Conservation (phyloP, 2,888 invertebrate species). For the Malacosoma neustria region DNA sequence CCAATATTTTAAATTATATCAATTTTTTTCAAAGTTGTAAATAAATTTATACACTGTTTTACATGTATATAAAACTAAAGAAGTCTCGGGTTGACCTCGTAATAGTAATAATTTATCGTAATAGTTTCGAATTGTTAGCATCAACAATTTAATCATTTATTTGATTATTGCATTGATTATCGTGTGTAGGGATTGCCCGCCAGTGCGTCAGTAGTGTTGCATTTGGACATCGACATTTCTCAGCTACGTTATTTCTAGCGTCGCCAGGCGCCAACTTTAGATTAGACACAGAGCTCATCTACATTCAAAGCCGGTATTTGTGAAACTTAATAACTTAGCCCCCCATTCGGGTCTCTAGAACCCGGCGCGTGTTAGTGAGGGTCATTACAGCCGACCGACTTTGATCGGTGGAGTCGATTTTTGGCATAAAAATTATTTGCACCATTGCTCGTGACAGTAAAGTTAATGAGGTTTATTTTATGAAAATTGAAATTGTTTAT, state of each 20-base stretch:
- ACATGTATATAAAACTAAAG: too few species aligned
- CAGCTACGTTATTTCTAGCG: slow-evolving; percentile 59
- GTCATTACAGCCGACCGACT: slow-evolving; percentile 9
- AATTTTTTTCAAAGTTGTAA: too few species aligned
- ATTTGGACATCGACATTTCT: slow-evolving; percentile 56
- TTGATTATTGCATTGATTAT: too few species aligned
- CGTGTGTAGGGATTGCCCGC: slow-evolving; percentile 37
- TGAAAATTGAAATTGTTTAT: slow-evolving; percentile 38
- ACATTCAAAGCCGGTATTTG: slow-evolving; percentile 56
- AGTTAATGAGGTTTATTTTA: slow-evolving; percentile 27
- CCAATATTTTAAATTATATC: too few species aligned
- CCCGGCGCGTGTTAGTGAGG: slow-evolving; percentile 15
- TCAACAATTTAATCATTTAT: too few species aligned
- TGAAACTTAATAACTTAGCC: slow-evolving; percentile 45
- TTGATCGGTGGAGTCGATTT: slow-evolving; percentile 11
- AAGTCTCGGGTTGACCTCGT: too few species aligned
- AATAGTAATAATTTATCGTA: too few species aligned
- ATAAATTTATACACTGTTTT: too few species aligned
- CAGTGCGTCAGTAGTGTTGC: slow-evolving; percentile 36
- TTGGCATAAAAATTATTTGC: slow-evolving; percentile 10
- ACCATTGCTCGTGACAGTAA: slow-evolving; percentile 18
- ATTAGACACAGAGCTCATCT: slow-evolving; percentile 57
- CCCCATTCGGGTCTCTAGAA: slow-evolving; percentile 41
- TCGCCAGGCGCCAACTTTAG: slow-evolving; percentile 56
- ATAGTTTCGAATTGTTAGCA: too few species aligned